Base-by-base conservation (phyloP, 2,113 vertebrate genomes). In the Stomatorhinus ivindoensis region DNA sequence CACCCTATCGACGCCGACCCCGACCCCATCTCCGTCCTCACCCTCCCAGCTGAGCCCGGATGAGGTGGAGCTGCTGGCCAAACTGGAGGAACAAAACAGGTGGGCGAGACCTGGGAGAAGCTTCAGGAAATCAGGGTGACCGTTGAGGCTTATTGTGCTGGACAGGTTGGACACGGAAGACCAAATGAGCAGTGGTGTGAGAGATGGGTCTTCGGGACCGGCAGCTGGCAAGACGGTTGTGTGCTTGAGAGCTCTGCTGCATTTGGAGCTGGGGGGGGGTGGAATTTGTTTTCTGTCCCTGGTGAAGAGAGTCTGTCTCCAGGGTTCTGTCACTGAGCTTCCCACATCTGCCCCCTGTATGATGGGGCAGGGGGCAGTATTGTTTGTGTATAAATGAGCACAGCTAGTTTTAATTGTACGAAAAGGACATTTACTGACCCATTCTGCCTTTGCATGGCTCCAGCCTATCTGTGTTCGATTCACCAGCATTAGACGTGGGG, bases 51-150 rank as follows among this genome's bases (percentile, higher is more conserved):
- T 99, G 90, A 99, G 97, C 94, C 98, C 98, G 0, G 98, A 99
- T 11, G 98, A 99, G 80, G 91, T 98, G 91, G 96, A 99, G 90
- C 95, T 99, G 58, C 96, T 99, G 0, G 98, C 98, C 93, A 99
- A 99, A 91, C 96, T 99, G 31, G 98, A 99, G 92, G 98, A 99
- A 89, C 98, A 99, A 93, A 99, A 99, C 94, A 98, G 98, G 98
- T 99, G 42, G 92, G 90, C n/a, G n/a, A 3, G 47, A 39, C 47
- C 46, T 47, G 83, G 4, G 44, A 47, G 46, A 11, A 15, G 42
- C 24, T 48, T 65, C 58, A 27, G 24, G 58, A 55, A 13, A n/a
- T n/a, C 83, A 9, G 7, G 4, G 8, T 48, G 21, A 4, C 24
- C 3, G 47, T 27, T 80, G 73, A 69, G 61, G n/a, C 61, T 69